phyloP scores from a whole-genome alignment of 2,888 invertebrate genomes.

The Diogma glabrata region DNA sequence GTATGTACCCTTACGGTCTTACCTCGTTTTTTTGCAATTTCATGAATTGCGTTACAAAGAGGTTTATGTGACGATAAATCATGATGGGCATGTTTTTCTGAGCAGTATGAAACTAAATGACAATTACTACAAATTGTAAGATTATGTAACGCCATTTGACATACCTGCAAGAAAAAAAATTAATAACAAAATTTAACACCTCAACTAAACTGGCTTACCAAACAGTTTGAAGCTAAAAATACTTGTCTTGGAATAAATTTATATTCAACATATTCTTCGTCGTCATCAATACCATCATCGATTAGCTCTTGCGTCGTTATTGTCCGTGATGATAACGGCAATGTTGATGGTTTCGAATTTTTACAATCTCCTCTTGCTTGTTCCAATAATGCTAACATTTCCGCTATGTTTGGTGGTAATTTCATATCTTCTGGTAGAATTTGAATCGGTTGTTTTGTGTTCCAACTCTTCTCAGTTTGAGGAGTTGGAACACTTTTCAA shows the following conservation, averaged over 20 bases:
- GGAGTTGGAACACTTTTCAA: conserved; percentile 6
- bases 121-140: conserved; percentile 32
- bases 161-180: conserved; percentile 32
- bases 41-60: conserved; percentile 47
- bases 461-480: conserved; percentile 6
- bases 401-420: conserved; percentile 1
- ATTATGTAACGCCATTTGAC: conserved; percentile 38
- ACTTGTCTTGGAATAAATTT: conserved; percentile 53
- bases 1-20: too few species aligned
- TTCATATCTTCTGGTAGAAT: conserved; percentile 6
- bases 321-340: background rate
- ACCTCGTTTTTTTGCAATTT: conserved; percentile 46
- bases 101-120: conserved; percentile 58
- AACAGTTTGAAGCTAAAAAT: conserved; percentile 47
- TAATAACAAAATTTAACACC: conserved; percentile 32
- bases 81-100: conserved; percentile 44
- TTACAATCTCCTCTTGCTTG: conserved; percentile 1
- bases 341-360: background rate
- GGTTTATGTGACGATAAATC: conserved; percentile 46
- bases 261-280: conserved; percentile 47
- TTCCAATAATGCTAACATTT: background rate
- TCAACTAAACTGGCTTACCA: conserved; percentile 24
- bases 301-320: background rate
- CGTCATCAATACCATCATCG: conserved; percentile 22
- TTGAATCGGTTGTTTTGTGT: conserved; percentile 3